Base-by-base conservation (phyloP, 1,140 invertebrate species). In the Ericerus pela region DNA sequence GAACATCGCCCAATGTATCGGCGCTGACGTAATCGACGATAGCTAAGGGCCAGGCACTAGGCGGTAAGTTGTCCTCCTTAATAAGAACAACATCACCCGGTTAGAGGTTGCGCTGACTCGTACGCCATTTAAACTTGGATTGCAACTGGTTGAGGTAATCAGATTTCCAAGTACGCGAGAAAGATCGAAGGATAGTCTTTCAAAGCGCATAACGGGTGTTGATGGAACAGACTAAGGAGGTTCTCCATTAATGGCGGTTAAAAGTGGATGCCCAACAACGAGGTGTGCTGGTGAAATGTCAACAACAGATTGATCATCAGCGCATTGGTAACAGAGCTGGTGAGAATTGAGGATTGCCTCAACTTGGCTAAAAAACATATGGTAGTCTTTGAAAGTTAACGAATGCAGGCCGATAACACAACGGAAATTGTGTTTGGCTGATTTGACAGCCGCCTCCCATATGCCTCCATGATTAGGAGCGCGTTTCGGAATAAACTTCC, bases 381-480 rank as follows among this genome's bases (percentile, higher is more conserved):
- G 30, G 2, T 68, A 56, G 55, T 68, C 65, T 56, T 68, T 65
- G 59, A 61, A 62, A 2, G 62, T 62, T 41, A 65, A 52, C 16
- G 58, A 43, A 37, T 41, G 58, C 27, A 41, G 26, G 37, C 62
- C 64, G 41, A 67, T 5, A 33, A 64, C 62, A 26, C 61, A 55
- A 1, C 55, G 54, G 26, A 72, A 55, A 57, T 68, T 64, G 57
- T 60, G 61, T 55, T 70, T 68, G 1, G 62, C 58, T 8, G 60
- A 63, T 47, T 67, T 63, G 3, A 70, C 61, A 16, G 60, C 57
- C 51, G 59, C 53, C 59, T 72, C 69, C 67, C 68, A 70, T 3
- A 65, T 27, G n/a, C 69, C 69, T 27, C 66, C 67, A 24, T 65
- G 60, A 51, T 69, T 60, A 8, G 67, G 64, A 14, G 60, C 61